Evolutionary conservation across 2,113 vertebrate genomes (phyloP).

Genomic region (Chlorodrepanis virens): DNA sequence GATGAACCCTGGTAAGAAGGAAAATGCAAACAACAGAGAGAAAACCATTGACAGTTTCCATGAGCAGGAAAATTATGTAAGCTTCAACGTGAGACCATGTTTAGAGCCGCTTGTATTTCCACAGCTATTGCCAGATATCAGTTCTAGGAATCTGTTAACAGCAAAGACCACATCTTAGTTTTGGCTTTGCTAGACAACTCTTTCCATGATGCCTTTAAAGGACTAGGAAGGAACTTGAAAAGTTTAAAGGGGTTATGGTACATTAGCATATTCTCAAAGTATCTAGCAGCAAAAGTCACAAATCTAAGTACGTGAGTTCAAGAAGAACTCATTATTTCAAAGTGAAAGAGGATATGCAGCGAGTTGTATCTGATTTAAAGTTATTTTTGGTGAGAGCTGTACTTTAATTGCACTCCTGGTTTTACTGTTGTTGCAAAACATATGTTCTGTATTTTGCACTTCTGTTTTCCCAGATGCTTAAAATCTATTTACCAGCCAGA

Average conservation of each 20-base stretch:
- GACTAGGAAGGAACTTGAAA: not conserved
- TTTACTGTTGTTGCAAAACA: not conserved
- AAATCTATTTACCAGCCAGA: not conserved
- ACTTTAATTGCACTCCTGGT: not conserved
- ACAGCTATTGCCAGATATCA: not conserved
- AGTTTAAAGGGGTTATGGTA: not conserved
- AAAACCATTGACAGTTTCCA: not conserved
- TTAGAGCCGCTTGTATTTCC: not conserved
- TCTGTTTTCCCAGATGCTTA: not conserved
- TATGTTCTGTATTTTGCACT: not conserved
- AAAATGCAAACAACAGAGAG: not conserved
- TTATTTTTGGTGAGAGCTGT: not conserved
- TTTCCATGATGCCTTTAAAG: not conserved
- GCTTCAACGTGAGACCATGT: not conserved
- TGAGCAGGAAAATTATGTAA: not conserved
- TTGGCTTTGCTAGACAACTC: not conserved
- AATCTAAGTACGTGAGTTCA: not conserved
- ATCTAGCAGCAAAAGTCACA: not conserved
- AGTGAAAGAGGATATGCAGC: not conserved
- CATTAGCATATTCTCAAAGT: fast-evolving
- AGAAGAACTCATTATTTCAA: not conserved
- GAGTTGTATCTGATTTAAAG: not conserved
- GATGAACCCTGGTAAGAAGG: not conserved
- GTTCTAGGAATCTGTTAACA: not conserved
- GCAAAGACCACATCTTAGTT: not conserved